These are phyloP conservation scores for Liasis olivaceus DNA, from an alignment of 2,797 vertebrate species.

Conservation along the genomic window DNA sequence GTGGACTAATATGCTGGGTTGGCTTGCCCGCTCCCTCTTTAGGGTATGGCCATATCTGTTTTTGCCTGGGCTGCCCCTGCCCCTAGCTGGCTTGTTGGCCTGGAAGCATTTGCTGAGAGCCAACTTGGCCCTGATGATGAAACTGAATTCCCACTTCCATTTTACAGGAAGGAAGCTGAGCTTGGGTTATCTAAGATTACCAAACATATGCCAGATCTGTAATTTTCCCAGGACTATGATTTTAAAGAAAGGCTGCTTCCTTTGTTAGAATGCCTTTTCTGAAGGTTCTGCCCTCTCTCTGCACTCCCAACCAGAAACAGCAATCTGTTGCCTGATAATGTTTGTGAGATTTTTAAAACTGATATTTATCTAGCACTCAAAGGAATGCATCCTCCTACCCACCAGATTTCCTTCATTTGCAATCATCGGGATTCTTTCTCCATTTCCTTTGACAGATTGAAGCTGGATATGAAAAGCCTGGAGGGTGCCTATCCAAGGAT, in stretches of 20 bases:
- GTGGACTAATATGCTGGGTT: neutral
- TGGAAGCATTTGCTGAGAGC: neutral
- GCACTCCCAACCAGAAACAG: neutral
- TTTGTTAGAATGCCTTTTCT: neutral
- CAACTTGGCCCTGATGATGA: neutral
- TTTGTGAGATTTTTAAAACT: neutral
- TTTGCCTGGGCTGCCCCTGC: neutral
- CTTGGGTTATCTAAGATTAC: neutral
- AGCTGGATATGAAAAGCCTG: neutral
- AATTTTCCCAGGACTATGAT: neutral
- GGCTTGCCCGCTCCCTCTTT: neutral
- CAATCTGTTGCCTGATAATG: neutral
- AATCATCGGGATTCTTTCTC: neutral
- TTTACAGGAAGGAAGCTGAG: neutral
- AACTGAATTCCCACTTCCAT: neutral
- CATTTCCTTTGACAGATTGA: neutral
- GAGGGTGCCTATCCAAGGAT: slow-evolving; percentile 5
- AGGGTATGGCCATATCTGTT: neutral
- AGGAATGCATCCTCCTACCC: neutral
- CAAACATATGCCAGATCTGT: neutral
- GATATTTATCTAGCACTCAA: neutral
- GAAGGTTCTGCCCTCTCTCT: neutral
- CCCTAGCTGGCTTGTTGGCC: neutral
- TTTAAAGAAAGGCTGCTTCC: neutral
- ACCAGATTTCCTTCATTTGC: neutral